Evolutionary conservation across 2,113 vertebrate species (phyloP).

Genomic region (Alethe castanea): DNA sequence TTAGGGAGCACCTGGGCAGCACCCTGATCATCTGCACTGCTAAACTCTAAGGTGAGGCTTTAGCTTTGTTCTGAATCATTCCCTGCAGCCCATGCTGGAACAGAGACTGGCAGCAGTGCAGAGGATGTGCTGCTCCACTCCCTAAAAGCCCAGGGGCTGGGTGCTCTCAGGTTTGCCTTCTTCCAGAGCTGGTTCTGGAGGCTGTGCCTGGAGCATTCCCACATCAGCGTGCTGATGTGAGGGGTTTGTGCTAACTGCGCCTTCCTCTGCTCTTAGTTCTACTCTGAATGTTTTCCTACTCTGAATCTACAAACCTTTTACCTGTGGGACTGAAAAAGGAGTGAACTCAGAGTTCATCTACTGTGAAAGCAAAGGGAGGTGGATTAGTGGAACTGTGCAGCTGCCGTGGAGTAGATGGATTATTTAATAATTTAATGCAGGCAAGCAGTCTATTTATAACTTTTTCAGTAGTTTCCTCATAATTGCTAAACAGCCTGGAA

Average conservation of each 20-base stretch:
- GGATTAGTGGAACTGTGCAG: not conserved
- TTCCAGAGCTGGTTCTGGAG: not conserved
- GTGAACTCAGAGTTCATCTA: not conserved
- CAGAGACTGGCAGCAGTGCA: not conserved
- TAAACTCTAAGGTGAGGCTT: not conserved
- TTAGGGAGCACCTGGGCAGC: not conserved
- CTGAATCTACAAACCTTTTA: not conserved
- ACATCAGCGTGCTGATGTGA: not conserved
- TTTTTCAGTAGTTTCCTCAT: not conserved
- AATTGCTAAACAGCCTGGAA: slow-evolving; percentile 26
- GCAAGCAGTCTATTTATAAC: slow-evolving; percentile 9
- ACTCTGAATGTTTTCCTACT: not conserved
- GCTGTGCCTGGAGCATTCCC: not conserved
- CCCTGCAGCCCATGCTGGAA: not conserved
- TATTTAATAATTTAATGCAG: slow-evolving; percentile 32
- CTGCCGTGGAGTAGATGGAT: not conserved
- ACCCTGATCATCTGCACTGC: not conserved
- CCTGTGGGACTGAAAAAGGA: not conserved
- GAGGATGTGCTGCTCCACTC: not conserved
- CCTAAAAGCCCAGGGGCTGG: not conserved
- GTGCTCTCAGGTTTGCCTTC: not conserved
- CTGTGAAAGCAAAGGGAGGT: not conserved
- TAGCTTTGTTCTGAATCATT: not conserved
- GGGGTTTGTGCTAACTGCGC: not conserved
- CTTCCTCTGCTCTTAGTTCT: not conserved